Base-by-base conservation (phyloP, 1,140 invertebrate genomes). In the Charaxes varanes region DNA sequence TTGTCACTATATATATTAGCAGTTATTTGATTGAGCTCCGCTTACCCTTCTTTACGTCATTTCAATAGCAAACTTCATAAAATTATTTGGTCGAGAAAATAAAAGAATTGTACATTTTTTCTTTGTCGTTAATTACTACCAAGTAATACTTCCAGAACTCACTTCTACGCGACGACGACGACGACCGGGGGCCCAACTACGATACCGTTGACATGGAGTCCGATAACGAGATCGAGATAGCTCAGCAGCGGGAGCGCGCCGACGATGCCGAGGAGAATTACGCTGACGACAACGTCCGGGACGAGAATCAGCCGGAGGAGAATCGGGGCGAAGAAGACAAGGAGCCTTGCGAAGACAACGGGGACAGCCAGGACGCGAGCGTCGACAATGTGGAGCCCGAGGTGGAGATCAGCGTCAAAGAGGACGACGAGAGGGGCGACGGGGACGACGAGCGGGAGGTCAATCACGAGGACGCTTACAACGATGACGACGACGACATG, bases 131-230 rank as follows among this genome's bases (percentile, higher is more conserved):
- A n/a, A n/a, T n/a, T n/a, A n/a, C n/a, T n/a, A n/a, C n/a, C n/a
- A n/a, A n/a, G n/a, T n/a, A n/a, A n/a, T n/a, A n/a, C n/a, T n/a
- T n/a, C n/a, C n/a, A n/a, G n/a, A n/a, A n/a, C n/a, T n/a, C n/a
- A n/a, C n/a, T n/a, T n/a, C n/a, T n/a, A n/a, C n/a, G n/a, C n/a
- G 66, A 68, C 8, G 48, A 50, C 16, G 53, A 62, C 8, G 71
- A 62, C 28, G 66, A 72, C 53, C 71, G 76, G 42, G 57, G 47
- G 24, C 72, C 70, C 24, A 59, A 73, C 44, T 81, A 81, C 51
- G 79, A 81, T 23, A 84, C 73, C 6, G 71, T 80, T 6, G 78
- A 82, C 33, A 80, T 79, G 71, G 78, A 82, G 11, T 74, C 77
- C 6, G 77, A 81, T 3, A 72, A 77, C 55, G 80, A 84, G 51